Percentiles rank a stretch among this genome's conserved stretches.
phyloP scores from a whole-genome alignment of 2,888 invertebrate genomes.

The Drosophila merina region DNA sequence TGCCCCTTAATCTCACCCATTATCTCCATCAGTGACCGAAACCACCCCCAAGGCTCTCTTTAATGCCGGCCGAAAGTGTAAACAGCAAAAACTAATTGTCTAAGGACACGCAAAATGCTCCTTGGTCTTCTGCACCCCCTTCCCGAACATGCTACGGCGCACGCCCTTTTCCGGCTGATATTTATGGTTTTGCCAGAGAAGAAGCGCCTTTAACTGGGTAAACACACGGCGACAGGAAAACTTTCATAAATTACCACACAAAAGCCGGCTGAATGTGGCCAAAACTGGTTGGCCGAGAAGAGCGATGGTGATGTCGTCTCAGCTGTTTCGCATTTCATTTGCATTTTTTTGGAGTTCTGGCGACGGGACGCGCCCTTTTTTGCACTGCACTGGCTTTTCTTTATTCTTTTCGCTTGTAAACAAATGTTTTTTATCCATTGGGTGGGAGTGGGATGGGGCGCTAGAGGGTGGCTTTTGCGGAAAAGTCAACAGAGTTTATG shows the following conservation, averaged over 20 bases:
- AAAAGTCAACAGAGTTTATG: conserved; percentile 60
- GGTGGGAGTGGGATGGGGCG: not conserved
- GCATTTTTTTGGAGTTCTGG: conserved; percentile 33
- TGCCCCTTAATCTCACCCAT: conserved; percentile 37
- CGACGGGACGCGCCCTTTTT: conserved; percentile 66
- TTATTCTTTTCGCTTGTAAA: conserved; percentile 54
- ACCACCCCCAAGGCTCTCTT: conserved; percentile 40
- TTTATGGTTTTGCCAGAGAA: conserved; percentile 10
- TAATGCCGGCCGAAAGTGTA: conserved; percentile 40
- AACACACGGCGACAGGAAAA: conserved; percentile 45
- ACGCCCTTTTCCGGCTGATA: conserved; percentile 3
- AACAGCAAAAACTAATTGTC: conserved; percentile 59
- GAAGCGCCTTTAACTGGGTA: conserved; percentile 45
- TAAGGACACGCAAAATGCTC: conserved; percentile 57
- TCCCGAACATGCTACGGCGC: not conserved
- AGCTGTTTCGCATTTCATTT: conserved; percentile 44
- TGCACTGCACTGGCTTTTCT: conserved; percentile 15
- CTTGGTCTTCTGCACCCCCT: conserved; percentile 8
- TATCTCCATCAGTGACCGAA: conserved; percentile 29
- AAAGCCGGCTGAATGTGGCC: conserved; percentile 44
- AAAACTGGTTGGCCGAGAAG: conserved; percentile 14
- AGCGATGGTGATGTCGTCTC: conserved; percentile 25
- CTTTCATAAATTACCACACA: conserved; percentile 56
- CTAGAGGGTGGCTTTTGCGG: not conserved
- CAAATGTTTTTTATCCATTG: conserved; percentile 49